phyloP scores from a whole-genome alignment of 2,797 vertebrate species.

The Borostomias antarcticus region DNA sequence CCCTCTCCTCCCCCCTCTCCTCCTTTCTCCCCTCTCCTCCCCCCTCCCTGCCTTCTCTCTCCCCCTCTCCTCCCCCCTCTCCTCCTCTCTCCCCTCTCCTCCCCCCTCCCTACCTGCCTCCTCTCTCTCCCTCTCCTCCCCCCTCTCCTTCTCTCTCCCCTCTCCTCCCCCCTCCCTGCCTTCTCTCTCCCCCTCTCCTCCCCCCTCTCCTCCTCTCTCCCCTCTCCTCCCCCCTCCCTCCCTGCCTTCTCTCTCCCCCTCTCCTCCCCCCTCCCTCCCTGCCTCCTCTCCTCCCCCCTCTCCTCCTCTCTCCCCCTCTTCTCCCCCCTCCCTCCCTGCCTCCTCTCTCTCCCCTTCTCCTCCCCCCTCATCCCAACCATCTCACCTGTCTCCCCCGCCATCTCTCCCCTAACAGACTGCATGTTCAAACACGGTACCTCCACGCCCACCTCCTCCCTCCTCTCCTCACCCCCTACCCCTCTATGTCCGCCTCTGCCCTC shows the following conservation, averaged over 20 bases:
- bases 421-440: too few relatives aligned
- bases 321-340: conserved; percentile 27
- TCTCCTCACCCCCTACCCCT: too few relatives aligned
- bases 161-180: background rate
- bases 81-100: too few relatives aligned
- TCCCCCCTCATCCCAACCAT: conserved; percentile 5
- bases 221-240: background rate
- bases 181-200: background rate
- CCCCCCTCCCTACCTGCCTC: too few relatives aligned
- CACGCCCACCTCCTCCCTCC: background rate
- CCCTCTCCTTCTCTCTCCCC: background rate
- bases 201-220: background rate
- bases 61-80: too few relatives aligned
- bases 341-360: conserved; percentile 22
- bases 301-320: conserved; percentile 5
- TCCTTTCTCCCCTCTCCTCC: too few relatives aligned
- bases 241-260: background rate
- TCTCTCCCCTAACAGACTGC: background rate
- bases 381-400: background rate
- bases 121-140: too few relatives aligned
- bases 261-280: background rate
- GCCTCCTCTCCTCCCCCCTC: background rate
- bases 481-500: too few relatives aligned
- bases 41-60: too few relatives aligned
- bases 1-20: too few relatives aligned